These are phyloP conservation scores for Euthynnus affinis DNA, from an alignment of 2,797 vertebrate species.

Conservation along the genomic window DNA sequence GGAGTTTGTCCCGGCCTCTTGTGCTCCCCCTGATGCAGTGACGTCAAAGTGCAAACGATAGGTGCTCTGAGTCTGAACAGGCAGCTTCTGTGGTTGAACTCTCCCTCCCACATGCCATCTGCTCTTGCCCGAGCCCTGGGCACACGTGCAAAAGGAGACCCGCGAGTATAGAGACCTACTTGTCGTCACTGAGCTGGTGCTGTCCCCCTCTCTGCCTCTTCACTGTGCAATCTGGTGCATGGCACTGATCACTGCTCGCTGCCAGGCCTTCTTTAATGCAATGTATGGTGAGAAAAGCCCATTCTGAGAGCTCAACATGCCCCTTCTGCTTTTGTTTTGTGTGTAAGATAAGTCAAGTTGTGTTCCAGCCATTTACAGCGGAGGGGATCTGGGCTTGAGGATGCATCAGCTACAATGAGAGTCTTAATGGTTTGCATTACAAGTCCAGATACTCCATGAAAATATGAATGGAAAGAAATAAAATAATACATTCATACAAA, in stretches of 20 bases:
- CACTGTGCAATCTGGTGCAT: conserved; percentile 86
- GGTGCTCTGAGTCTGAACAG: conserved; percentile 65
- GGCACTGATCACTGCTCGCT: conserved; percentile 82
- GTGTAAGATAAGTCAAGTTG: conserved; percentile 49
- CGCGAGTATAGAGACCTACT: conserved; percentile 74
- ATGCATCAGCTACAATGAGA: not conserved
- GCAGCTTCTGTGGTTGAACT: conserved; percentile 63
- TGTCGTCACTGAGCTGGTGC: conserved; percentile 78
- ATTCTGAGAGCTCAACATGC: conserved; percentile 52
- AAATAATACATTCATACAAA: not conserved
- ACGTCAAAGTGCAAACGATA: conserved; percentile 63
- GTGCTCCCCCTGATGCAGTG: conserved; percentile 41
- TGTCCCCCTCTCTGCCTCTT: conserved; percentile 72
- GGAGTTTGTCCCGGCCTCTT: conserved; percentile 29
- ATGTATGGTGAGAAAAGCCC: conserved; percentile 43
- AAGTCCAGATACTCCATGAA: not conserved
- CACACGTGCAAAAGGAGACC: conserved; percentile 77
- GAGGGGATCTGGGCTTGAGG: not conserved
- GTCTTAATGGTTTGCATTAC: conserved; percentile 2
- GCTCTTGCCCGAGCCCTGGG: conserved; percentile 66
- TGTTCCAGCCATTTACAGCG: conserved; percentile 30
- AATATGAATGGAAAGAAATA: not conserved
- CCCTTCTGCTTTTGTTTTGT: conserved; percentile 61
- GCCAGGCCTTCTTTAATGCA: conserved; percentile 60
- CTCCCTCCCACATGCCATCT: conserved; percentile 74